A percentile compares a stretch with the other conserved stretches of the same genome.
These are phyloP conservation scores for Choristoneura fumiferana DNA, from an alignment of 1,140 invertebrate genomes.

Conservation along the genomic window DNA sequence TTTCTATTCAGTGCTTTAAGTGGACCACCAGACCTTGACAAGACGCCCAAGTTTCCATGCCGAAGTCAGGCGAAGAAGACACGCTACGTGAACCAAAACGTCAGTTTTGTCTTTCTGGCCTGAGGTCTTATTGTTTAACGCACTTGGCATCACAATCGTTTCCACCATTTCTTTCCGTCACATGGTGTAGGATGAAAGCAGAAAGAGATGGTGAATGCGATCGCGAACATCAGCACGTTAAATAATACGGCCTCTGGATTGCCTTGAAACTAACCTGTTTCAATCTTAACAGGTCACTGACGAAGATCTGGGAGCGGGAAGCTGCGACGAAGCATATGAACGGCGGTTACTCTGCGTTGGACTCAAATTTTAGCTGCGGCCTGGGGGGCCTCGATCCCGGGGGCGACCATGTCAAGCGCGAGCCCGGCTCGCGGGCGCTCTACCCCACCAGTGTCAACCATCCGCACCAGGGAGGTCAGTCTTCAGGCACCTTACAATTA, in stretches of 20 bases:
- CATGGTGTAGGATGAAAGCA: too few species aligned
- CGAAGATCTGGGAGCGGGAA: conserved; percentile 82
- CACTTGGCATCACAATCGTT: too few species aligned
- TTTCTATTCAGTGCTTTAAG: too few species aligned
- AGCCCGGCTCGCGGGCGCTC: conserved; percentile 55
- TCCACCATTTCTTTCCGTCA: too few species aligned
- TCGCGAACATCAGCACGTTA: too few species aligned
- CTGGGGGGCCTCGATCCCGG: conserved; percentile 72
- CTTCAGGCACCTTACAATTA: not conserved
- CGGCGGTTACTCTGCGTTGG: conserved; percentile 71
- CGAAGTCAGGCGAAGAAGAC: too few species aligned
- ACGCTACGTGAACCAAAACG: too few species aligned
- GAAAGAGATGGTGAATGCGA: too few species aligned
- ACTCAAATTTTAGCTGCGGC: conserved; percentile 74
- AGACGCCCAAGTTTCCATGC: too few species aligned
- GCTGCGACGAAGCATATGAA: conserved; percentile 66
- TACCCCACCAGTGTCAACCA: conserved; percentile 58
- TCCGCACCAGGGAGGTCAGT: conserved; percentile 62
- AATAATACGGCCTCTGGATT: not conserved
- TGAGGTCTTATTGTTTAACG: too few species aligned
- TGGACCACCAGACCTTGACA: too few species aligned
- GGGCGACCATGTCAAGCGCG: conserved; percentile 61
- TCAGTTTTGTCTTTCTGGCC: too few species aligned
- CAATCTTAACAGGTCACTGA: conserved; percentile 74
- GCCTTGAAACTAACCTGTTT: not conserved